Base-by-base conservation (phyloP, 2,888 invertebrate genomes). In the Drosophila formosana region DNA sequence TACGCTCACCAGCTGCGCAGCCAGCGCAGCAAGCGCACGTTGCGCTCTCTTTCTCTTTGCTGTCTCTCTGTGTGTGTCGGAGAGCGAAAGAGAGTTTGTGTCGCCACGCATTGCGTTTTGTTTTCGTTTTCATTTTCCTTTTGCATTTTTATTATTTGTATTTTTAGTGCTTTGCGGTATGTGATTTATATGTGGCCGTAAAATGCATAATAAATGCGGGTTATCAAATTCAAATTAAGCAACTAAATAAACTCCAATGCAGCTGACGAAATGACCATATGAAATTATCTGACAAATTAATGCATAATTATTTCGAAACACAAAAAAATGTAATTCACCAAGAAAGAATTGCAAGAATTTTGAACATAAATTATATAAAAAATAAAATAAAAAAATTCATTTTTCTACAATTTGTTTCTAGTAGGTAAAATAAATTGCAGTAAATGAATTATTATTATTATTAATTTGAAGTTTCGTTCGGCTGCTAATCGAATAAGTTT, bases 131-230 rank as follows among this genome's bases (percentile, higher is more conserved):
- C 52, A 39, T 63, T 66, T 47, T 53, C 37, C 66, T 72, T 72
- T 72, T 64, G 30, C 26, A 11, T 4, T 56, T 71, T 49, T 51
- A 73, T 53, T 45, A 58, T 65, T 67, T 66, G 60, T 69, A 66
- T 76, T 72, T 67, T 71, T 76, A 76, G 63, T 71, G 68, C 76
- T 60, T 53, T 75, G 75, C 72, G 75, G 77, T 62, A 74, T 62
- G 63, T 77, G 80, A 79, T 78, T 76, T 76, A 68, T 77, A 68
- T 64, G 66, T 52, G 47, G 64, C 52, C 67, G 55, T 80, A 68
- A 82, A 82, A 60, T 71, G 69, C 77, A 71, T 73, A 66, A 68
- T 80, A 75, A 77, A 72, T 68, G 68, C 52, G 65, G 57, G 57
- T 57, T 69, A 73, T 77, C 64, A 72, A 79, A 79, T 69, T 67